Conservation (phyloP, 2,797 vertebrate species). For the Margarornis squamiger region DNA sequence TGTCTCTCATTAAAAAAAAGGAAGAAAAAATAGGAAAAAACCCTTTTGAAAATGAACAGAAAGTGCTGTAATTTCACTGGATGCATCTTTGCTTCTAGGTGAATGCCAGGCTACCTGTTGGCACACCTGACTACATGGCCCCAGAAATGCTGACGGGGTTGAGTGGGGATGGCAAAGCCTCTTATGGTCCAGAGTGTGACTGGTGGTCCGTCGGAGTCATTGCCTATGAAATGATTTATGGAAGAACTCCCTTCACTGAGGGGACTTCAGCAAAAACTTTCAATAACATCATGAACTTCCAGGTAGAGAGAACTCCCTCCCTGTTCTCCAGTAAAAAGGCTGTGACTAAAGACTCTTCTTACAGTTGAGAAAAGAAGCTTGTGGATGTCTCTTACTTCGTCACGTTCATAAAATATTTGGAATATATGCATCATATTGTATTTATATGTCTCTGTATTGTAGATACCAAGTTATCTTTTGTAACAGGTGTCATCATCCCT, state of each 20-base stretch:
- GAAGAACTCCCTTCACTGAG: slow-evolving; percentile 87
- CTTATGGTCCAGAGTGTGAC: slow-evolving; percentile 88
- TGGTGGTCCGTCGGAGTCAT: slow-evolving; percentile 98
- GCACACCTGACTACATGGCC: slow-evolving; percentile 90
- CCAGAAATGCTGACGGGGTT: slow-evolving; percentile 86
- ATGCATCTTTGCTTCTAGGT: slow-evolving; percentile 78
- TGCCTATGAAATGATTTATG: slow-evolving; percentile 95
- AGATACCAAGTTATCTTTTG: neutral
- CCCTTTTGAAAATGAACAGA: neutral
- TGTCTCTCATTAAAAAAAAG: neutral
- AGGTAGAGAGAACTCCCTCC: slow-evolving; percentile 75
- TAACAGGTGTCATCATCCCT: neutral
- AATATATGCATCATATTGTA: neutral
- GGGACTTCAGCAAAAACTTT: slow-evolving; percentile 89
- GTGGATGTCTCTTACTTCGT: neutral
- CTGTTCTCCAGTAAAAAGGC: neutral
- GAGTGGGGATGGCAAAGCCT: slow-evolving; percentile 77
- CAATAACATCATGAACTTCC: slow-evolving; percentile 93
- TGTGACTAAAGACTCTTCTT: neutral
- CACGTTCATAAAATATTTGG: neutral
- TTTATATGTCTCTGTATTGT: neutral
- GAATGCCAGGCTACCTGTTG: slow-evolving; percentile 81
- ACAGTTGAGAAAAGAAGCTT: neutral
- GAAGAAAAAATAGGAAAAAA: fast-evolving
- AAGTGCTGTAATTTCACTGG: neutral